phyloP scores from a whole-genome alignment of 2,888 invertebrate genomes.

The Coelogynopora nodosa region DNA sequence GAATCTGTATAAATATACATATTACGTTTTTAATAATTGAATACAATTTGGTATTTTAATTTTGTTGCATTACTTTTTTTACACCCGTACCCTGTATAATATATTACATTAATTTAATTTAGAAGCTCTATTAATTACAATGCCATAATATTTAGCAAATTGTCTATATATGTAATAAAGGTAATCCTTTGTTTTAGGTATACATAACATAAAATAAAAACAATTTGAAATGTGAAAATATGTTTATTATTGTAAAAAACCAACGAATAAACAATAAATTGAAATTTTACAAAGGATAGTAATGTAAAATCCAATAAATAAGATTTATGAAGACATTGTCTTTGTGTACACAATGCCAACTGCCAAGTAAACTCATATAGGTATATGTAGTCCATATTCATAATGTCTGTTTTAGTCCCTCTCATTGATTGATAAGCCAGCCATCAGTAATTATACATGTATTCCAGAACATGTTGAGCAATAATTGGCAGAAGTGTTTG shows the following conservation, averaged over 20 bases:
- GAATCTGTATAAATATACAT: too few relatives aligned
- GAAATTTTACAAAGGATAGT: neutral
- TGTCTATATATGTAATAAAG: too few relatives aligned
- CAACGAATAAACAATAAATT: neutral
- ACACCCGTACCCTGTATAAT: too few relatives aligned
- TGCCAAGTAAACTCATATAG: neutral
- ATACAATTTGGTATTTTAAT: too few relatives aligned
- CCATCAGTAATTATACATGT: constrained; percentile 14
- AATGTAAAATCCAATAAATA: neutral
- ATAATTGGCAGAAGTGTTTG: neutral
- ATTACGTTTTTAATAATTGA: too few relatives aligned
- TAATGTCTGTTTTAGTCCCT: neutral
- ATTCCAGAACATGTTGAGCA: neutral
- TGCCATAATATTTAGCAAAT: too few relatives aligned
- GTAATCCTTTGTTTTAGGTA: neutral
- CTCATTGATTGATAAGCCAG: neutral
- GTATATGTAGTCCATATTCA: neutral
- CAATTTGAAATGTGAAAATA: neutral
- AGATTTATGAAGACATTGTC: neutral
- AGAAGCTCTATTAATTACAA: too few relatives aligned
- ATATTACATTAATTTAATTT: too few relatives aligned
- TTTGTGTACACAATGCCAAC: neutral
- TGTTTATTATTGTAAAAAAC: neutral
- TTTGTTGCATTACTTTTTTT: too few relatives aligned
- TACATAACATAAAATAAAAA: neutral